Base-by-base conservation (phyloP, 1,140 invertebrate genomes). In the Drosophila tristis region DNA sequence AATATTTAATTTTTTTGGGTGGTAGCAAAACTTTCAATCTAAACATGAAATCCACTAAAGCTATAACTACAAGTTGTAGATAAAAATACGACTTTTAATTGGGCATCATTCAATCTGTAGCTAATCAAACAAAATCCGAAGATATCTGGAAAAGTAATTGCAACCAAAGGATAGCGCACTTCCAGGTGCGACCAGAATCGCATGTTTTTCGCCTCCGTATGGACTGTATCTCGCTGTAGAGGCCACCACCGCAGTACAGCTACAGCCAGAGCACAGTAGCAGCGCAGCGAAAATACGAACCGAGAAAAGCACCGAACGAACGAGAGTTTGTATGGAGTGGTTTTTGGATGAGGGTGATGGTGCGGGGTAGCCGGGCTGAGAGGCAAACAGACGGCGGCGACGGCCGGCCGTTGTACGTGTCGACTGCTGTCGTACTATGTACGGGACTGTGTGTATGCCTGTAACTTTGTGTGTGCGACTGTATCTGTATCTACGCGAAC, bases 191-290 rank as follows among this genome's bases (percentile, higher is more conserved):
- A 72, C 68, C 56, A 61, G 31, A 15, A 29, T 50, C 16, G 67
- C 26, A 25, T 50, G 66, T 42, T 70, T 70, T 70, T 43, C 64
- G 31, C 25, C 29, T 29, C 39, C 60, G 60, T 53, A 35, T 65
- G 59, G 56, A 76, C 48, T 72, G 62, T 85, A 86, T 85, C 73
- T 85, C 81, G 81, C 81, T 86, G 68, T 47, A 73, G 75, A 64
- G 79, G 49, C 58, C 55, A 66, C 77, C 65, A 81, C 68, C 79
- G 76, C 70, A 73, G 81, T 80, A 86, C 72, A 86, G 77, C 76
- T 54, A 54, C 61, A 64, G 62, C 55, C 35, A 62, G 26, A 39
- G 57, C 42, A 45, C 74, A 76, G 74, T 55, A 65, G 79, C 75
- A 73, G 78, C 58, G 70, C 71, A 73, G 51, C 77, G 80, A 80